Percentiles rank a stretch among this genome's conserved stretches.
Conservation (phyloP, 2,113 vertebrate genomes). For the Chloebia gouldiae region DNA sequence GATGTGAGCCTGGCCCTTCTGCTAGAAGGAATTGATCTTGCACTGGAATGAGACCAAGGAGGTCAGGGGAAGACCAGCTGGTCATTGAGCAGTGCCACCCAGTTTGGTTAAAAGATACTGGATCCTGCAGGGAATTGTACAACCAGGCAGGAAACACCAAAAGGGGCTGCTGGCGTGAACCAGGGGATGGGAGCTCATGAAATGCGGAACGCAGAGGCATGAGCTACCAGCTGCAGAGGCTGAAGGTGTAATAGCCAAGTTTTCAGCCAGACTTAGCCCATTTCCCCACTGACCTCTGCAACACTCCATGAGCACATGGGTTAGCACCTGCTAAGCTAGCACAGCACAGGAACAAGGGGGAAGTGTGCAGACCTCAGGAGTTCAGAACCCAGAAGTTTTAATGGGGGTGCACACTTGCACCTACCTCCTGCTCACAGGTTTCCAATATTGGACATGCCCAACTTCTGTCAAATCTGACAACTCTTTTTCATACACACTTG, state of each 20-base stretch:
- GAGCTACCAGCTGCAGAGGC: not conserved
- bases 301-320: rapidly evolving
- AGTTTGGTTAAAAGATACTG: too few relatives aligned
- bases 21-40: slow-evolving; percentile 55
- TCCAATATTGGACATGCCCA: not conserved
- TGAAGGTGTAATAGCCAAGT: rapidly evolving
- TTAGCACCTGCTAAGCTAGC: not conserved
- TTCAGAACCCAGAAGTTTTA: not conserved
- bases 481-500: not conserved
- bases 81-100: slow-evolving; percentile 64
- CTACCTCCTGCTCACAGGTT: not conserved
- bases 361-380: rapidly evolving
- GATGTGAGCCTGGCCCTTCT: slow-evolving; percentile 26
- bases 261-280: not conserved
- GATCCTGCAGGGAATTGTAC: rapidly evolving
- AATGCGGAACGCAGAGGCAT: not conserved
- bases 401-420: rapidly evolving
- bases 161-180: not conserved
- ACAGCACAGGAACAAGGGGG: not conserved
- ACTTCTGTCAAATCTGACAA: not conserved
- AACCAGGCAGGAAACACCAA: not conserved
- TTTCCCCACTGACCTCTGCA: not conserved
- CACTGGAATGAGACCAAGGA: slow-evolving; percentile 52
- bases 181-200: rapidly evolving
- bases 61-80: slow-evolving; percentile 43